Percentiles rank a stretch among this genome's conserved stretches.
Evolutionary conservation across 2,113 vertebrate genomes (phyloP).

Genomic region (Takifugu flavidus): DNA sequence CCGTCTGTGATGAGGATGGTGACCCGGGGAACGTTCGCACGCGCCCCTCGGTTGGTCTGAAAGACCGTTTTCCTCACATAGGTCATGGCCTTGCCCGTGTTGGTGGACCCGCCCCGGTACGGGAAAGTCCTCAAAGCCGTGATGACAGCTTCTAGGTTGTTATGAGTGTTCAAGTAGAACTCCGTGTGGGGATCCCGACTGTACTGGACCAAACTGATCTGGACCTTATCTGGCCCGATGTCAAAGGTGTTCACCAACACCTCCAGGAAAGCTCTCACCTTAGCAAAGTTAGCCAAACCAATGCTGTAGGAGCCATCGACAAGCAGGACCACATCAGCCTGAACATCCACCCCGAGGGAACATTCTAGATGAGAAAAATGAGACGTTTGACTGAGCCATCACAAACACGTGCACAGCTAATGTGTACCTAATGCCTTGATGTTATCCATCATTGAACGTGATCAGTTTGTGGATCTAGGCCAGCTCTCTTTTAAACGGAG

Average conservation of each 20-base stretch:
- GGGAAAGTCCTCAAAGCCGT: conserved; percentile 91
- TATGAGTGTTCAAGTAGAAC: conserved; percentile 89
- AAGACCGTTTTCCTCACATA: conserved; percentile 93
- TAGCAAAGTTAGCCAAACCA: conserved; percentile 93
- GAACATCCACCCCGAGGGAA: conserved; percentile 90
- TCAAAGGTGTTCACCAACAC: conserved; percentile 93
- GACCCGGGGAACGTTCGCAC: conserved; percentile 86
- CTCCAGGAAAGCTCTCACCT: conserved; percentile 94
- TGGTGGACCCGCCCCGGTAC: conserved; percentile 96
- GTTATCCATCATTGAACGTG: no score
- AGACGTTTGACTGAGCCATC: no score
- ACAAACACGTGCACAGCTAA: background rate
- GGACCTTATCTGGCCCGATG: conserved; percentile 87
- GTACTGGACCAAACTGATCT: conserved; percentile 97
- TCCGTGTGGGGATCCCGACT: conserved; percentile 94
- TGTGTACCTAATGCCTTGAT: no score
- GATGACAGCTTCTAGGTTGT: conserved; percentile 81
- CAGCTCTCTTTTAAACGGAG: no score
- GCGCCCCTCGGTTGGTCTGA: conserved; percentile 81
- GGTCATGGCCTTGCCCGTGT: conserved; percentile 96
- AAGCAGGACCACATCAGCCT: conserved; percentile 94
- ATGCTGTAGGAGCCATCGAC: conserved; percentile 99
- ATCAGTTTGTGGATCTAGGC: no score
- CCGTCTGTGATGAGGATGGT: conserved; percentile 98
- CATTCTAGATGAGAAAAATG: conserved; percentile 78